These are phyloP conservation scores for Capromys pilorides DNA, from an alignment of 2,797 vertebrate genomes.

Conservation along the genomic window DNA sequence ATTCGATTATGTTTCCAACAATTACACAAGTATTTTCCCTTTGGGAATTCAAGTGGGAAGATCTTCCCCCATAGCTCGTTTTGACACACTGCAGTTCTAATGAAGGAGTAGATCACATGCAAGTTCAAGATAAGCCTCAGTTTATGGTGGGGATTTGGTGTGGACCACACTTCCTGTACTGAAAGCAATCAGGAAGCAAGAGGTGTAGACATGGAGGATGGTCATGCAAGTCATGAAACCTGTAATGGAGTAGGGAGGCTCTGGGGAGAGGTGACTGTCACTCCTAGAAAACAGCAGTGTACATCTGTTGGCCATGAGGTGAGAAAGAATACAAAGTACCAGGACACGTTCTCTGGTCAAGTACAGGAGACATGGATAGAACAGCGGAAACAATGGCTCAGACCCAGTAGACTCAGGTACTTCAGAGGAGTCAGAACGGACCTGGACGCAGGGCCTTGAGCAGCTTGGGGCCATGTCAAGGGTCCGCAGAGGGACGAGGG, in stretches of 20 bases:
- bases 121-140: not conserved
- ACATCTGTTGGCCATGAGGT: not conserved
- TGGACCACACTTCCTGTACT: not conserved
- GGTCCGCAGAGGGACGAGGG: not conserved
- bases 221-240: not conserved
- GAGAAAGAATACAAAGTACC: not conserved
- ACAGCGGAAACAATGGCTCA: not conserved
- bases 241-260: not conserved
- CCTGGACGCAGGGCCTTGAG: not conserved
- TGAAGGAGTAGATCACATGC: not conserved
- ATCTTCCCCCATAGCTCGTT: not conserved
- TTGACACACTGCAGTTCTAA: not conserved
- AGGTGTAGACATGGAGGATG: not conserved
- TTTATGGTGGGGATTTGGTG: not conserved
- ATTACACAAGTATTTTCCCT: not conserved
- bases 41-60: not conserved
- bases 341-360: not conserved
- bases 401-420: not conserved
- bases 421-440: not conserved
- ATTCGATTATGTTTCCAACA: not conserved
- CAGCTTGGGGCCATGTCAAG: not conserved
- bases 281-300: not conserved
- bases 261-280: not conserved
- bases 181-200: not conserved
- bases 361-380: not conserved